Evolutionary conservation across 1,140 invertebrate species (phyloP).

Genomic region (Aleiodes sp.): DNA sequence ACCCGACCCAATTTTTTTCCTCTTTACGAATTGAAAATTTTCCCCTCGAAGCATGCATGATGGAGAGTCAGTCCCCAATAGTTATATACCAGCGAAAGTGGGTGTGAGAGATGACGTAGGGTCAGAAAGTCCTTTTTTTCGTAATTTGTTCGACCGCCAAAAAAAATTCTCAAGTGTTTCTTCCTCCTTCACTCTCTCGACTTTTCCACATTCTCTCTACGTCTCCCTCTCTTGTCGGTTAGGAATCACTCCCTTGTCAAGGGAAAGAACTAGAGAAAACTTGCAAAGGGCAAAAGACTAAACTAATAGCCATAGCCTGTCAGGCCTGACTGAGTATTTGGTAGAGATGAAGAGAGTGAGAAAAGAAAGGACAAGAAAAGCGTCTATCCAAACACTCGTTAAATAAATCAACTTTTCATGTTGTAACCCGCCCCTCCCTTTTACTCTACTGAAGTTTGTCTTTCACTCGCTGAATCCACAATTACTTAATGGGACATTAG

Average conservation of each 20-base stretch:
- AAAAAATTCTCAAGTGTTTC: neutral
- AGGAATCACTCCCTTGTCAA: constrained; percentile 3
- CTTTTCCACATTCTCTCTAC: neutral
- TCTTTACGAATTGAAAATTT: constrained; percentile 42
- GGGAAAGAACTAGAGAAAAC: constrained; percentile 7
- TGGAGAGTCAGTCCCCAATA: constrained; percentile 1
- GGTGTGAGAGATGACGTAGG: neutral
- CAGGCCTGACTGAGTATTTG: neutral
- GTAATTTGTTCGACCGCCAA: neutral
- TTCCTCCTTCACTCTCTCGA: neutral
- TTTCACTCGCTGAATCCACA: neutral
- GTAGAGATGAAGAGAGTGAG: neutral
- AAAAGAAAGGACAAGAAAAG: neutral
- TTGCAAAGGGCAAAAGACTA: neutral
- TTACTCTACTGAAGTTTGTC: neutral
- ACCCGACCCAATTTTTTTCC: constrained; percentile 24
- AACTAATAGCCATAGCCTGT: constrained; percentile 2
- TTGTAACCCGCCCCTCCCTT: neutral
- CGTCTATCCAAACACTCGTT: constrained; percentile 5
- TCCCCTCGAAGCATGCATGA: constrained; percentile 23
- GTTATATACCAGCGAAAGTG: neutral
- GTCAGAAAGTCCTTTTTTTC: constrained; percentile 12
- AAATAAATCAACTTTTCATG: constrained; percentile 41
- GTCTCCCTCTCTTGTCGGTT: neutral
- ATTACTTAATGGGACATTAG: constrained; percentile 49